Percentiles rank a stretch among this genome's conserved stretches.
phyloP scores from a whole-genome alignment of 2,888 invertebrate species.

The Mamestra brassicae region DNA sequence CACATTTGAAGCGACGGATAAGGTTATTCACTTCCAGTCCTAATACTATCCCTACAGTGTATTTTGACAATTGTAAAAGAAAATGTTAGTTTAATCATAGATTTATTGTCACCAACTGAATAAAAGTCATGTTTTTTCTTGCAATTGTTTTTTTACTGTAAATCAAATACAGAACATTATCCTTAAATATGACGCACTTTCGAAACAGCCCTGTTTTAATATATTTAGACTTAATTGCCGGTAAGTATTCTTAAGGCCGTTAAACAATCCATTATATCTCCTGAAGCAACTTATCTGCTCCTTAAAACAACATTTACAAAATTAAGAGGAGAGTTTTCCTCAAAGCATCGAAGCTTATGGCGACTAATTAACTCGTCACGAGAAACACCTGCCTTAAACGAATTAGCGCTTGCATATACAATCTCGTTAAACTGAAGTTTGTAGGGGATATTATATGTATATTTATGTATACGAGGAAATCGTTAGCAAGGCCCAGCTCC shows the following conservation, averaged over 20 bases:
- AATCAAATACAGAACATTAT: no score
- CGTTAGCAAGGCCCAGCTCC: constrained; percentile 37
- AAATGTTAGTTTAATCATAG: no score
- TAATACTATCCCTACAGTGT: no score
- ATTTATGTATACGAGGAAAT: constrained; percentile 42
- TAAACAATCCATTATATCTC: constrained; percentile 33
- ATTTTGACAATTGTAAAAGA: no score
- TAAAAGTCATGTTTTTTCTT: no score
- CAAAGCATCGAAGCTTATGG: constrained; percentile 37
- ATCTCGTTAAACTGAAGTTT: constrained; percentile 16
- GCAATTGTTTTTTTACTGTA: no score
- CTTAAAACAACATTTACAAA: constrained; percentile 47
- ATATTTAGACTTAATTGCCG: neutral
- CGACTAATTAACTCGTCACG: constrained; percentile 51
- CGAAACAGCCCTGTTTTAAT: neutral
- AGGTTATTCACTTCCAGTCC: no score
- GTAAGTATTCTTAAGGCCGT: constrained; percentile 1
- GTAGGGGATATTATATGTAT: neutral
- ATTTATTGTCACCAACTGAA: no score
- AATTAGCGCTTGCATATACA: constrained; percentile 36
- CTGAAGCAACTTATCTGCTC: constrained; percentile 28
- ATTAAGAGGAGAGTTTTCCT: constrained; percentile 47
- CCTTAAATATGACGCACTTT: neutral
- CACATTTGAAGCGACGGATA: no score
- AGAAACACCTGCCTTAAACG: constrained; percentile 51